Evolutionary conservation across 2,888 invertebrate species (phyloP).

Genomic region (Mimas tiliae): DNA sequence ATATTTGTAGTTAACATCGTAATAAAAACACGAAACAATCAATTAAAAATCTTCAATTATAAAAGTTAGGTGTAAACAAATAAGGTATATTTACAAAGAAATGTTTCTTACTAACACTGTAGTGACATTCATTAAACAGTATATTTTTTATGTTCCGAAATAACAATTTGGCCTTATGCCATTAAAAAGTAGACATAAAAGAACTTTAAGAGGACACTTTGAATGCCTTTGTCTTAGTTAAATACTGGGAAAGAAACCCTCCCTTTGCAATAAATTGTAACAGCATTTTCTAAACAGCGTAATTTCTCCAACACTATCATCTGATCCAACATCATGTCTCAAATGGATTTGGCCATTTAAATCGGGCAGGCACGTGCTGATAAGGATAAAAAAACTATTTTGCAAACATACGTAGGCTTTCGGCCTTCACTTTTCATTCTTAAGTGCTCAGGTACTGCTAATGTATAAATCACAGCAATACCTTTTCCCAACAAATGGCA

Average conservation of each 20-base stretch:
- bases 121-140: conserved; percentile 19
- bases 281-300: conserved; percentile 1
- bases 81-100: conserved; percentile 11
- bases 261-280: conserved; percentile 22
- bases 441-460: conserved; percentile 31
- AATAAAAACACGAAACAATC: conserved; percentile 2
- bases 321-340: background rate
- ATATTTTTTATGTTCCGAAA: conserved; percentile 21
- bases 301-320: conserved; percentile 7
- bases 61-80: conserved; percentile 22
- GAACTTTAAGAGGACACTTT: conserved; percentile 29
- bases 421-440: conserved; percentile 22
- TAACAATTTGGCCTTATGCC: conserved; percentile 38
- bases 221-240: conserved; percentile 30
- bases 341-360: background rate
- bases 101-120: conserved; percentile 10
- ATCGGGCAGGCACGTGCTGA: background rate
- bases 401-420: conserved; percentile 32
- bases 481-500: conserved; percentile 58
- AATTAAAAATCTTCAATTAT: conserved; percentile 4
- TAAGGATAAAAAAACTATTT: conserved; percentile 36
- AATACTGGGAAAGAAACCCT: conserved; percentile 24
- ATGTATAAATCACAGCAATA: conserved; percentile 57
- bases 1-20: background rate
- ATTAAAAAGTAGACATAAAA: conserved; percentile 39